Percentiles rank a stretch among this genome's conserved stretches.
These are phyloP conservation scores for Trematocara stigmaticum DNA, from an alignment of 2,113 vertebrate genomes.

Conservation along the genomic window DNA sequence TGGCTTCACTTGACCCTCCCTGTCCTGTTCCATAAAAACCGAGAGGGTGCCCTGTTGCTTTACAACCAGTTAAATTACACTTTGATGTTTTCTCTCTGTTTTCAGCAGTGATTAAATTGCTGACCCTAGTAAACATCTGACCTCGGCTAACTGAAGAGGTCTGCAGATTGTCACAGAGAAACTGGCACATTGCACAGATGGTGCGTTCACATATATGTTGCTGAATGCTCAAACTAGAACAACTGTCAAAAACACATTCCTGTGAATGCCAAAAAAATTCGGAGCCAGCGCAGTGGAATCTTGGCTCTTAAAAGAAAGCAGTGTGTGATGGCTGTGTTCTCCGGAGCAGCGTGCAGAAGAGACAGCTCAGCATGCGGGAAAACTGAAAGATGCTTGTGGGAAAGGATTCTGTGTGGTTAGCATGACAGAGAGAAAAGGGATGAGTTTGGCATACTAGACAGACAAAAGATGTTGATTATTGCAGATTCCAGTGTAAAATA, in stretches of 20 bases:
- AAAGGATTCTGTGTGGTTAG: conserved; percentile 35
- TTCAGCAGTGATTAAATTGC: conserved; percentile 71
- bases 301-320: conserved; percentile 59
- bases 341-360: conserved; percentile 51
- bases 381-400: conserved; percentile 58
- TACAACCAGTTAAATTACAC: conserved; percentile 77
- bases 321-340: conserved; percentile 59
- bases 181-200: conserved; percentile 34
- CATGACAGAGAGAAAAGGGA: conserved; percentile 36
- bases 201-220: neutral
- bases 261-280: conserved; percentile 31
- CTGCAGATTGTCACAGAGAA: conserved; percentile 56
- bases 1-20: conserved; percentile 74
- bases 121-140: conserved; percentile 74
- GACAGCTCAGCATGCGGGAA: conserved; percentile 57
- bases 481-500: neutral
- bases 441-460: neutral
- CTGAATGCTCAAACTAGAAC: conserved; percentile 11
- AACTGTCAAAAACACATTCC: conserved; percentile 49
- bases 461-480: conserved; percentile 17
- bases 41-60: conserved; percentile 70
- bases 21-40: conserved; percentile 69
- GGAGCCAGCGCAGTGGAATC: conserved; percentile 57
- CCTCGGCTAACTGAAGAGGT: conserved; percentile 66
- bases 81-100: conserved; percentile 78